Base-by-base conservation (phyloP, 2,888 invertebrate genomes). In the Tridacna crocea region DNA sequence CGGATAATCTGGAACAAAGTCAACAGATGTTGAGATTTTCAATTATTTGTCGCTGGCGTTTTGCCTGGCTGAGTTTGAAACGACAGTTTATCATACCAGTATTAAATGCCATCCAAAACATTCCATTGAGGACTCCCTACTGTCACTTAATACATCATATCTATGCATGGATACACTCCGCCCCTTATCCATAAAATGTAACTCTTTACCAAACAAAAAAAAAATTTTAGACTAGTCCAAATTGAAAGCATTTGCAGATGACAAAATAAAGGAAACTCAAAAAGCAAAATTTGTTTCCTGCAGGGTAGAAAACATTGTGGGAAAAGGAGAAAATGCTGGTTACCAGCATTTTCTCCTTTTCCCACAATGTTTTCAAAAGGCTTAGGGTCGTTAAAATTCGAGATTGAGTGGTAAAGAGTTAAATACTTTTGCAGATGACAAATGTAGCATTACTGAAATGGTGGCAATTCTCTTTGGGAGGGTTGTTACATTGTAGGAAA, bases 101-200 rank as follows among this genome's bases (percentile, higher is more conserved):
- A 68, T 68, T 70, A 70, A 70, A 70, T 70, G 70, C 70, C 70
- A 70, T 70, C 70, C 24, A 8, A 17, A 36, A 70, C 70, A 70
- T 70, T 70, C 70, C 70, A 70, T 70, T 46, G 24, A 51, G 51
- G 70, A 70, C 70, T 51, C 70, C 70, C 70, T 51, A 70, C 70
- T 70, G 70, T 70, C 70, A 70, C 51, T 70, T 51, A 70, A 70
- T 70, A 70, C 70, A 70, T 70, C 70, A 70, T 48, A 70, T 70
- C 47, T 70, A 70, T 70, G 70, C 51, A 22, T 70, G 51, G 51
- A 17, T 70, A 70, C 51, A 70, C 26, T 70, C 48, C 46, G n/a
- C 19, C 66, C 47, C 66, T 66, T 46, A n/a, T 46, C 61, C 61
- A 22, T 24, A 13, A 19, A 61, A 61, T 13, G 6, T 55, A 6